These are phyloP conservation scores for Drosophila meridionalis DNA, from an alignment of 2,888 invertebrate species.

Conservation along the genomic window DNA sequence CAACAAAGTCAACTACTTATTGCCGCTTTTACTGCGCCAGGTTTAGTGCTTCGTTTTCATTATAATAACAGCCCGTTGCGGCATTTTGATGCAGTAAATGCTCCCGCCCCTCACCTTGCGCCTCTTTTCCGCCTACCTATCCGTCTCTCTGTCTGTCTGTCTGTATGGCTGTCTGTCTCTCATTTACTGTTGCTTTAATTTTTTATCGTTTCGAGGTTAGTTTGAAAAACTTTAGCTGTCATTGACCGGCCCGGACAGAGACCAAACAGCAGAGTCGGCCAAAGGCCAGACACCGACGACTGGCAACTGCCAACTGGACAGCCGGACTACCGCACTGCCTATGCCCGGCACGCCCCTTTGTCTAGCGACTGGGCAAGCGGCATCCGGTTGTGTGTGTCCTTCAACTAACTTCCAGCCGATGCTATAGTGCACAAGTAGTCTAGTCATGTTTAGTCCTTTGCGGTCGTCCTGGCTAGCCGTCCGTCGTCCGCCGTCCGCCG, in stretches of 20 bases:
- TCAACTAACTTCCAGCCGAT: conserved; percentile 61
- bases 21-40: conserved; percentile 56
- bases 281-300: conserved; percentile 56
- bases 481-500: conserved; percentile 35
- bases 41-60: conserved; percentile 69
- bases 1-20: conserved; percentile 42
- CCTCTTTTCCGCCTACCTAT: neutral
- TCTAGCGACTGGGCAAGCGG: conserved; percentile 38
- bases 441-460: conserved; percentile 53
- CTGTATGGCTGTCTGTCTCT: conserved; percentile 16
- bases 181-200: conserved; percentile 71
- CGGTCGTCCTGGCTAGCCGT: conserved; percentile 39
- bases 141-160: neutral
- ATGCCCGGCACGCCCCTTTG: conserved; percentile 42
- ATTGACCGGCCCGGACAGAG: conserved; percentile 64
- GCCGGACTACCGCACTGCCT: conserved; percentile 41
- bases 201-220: conserved; percentile 78
- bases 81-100: conserved; percentile 72
- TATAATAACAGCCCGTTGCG: conserved; percentile 76
- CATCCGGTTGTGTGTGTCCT: conserved; percentile 62
- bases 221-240: conserved; percentile 78
- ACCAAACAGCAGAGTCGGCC: conserved; percentile 19
- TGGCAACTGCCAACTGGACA: conserved; percentile 18
- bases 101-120: neutral
- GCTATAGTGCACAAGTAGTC: conserved; percentile 37